These are phyloP conservation scores for Microctenopoma steveboyesi DNA, from an alignment of 2,797 vertebrate species.

Conservation along the genomic window DNA sequence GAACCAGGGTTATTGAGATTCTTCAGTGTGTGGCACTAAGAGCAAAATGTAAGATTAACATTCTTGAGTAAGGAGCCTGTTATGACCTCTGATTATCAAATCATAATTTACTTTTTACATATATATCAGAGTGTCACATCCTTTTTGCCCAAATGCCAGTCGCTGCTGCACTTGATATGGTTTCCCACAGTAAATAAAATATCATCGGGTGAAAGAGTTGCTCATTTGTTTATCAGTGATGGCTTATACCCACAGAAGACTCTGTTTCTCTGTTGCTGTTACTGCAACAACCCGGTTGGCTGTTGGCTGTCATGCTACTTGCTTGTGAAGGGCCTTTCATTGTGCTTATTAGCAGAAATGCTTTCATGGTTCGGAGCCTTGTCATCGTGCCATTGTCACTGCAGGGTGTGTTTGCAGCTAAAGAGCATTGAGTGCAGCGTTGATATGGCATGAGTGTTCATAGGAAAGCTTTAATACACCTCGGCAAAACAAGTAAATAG, in stretches of 20 bases:
- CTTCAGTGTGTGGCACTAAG: not conserved
- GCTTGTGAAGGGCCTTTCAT: not conserved
- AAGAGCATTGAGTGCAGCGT: conserved; percentile 59
- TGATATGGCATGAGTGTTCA: conserved; percentile 45
- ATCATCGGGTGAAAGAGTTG: not conserved
- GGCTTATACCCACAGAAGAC: not conserved
- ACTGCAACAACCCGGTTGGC: not conserved
- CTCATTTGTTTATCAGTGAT: not conserved
- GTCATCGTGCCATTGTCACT: conserved; percentile 66
- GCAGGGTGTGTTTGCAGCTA: conserved; percentile 70
- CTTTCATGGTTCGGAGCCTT: conserved; percentile 6
- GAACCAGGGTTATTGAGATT: not conserved
- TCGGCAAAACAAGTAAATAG: conserved; percentile 19
- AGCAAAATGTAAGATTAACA: not conserved
- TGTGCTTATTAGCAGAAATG: conserved; percentile 17
- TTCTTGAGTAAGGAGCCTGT: not conserved
- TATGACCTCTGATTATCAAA: conserved; percentile 2
- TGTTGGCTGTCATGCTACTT: not conserved
- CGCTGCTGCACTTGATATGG: not conserved
- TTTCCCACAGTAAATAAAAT: not conserved
- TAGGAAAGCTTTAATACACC: conserved; percentile 29
- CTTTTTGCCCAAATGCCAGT: not conserved
- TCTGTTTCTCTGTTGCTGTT: not conserved
- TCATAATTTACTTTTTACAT: too few species aligned
- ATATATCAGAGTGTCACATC: not conserved